Percentiles rank a stretch among this genome's conserved stretches.
Conservation (phyloP, 2,888 invertebrate species). For the Brachyptera risi region DNA sequence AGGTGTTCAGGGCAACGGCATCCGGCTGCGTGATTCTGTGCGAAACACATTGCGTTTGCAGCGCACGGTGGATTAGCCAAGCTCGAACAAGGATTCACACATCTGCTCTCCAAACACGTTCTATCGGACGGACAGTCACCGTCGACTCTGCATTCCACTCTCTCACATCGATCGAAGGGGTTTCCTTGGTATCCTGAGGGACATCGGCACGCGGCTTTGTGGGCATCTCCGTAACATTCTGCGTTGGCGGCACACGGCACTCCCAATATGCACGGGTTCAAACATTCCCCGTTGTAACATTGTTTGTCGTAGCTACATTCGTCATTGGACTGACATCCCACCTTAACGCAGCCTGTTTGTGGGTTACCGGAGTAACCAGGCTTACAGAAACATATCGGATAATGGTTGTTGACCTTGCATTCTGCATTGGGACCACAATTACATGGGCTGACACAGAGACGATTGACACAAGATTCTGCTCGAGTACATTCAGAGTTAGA, state of each 20-base stretch:
- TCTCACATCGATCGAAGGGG: slow-evolving; percentile 71
- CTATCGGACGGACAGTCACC: slow-evolving; percentile 73
- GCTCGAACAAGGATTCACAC: slow-evolving; percentile 71
- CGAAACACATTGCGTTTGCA: slow-evolving; percentile 74
- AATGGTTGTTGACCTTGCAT: slow-evolving; percentile 77
- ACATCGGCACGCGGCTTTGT: slow-evolving; percentile 77
- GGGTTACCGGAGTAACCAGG: slow-evolving; percentile 83
- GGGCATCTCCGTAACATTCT: slow-evolving; percentile 75
- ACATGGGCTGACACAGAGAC: slow-evolving; percentile 76
- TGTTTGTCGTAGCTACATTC: slow-evolving; percentile 77
- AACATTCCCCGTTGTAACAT: slow-evolving; percentile 77
- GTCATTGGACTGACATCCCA: slow-evolving; percentile 76
- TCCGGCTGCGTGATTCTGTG: slow-evolving; percentile 72
- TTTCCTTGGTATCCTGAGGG: slow-evolving; percentile 72
- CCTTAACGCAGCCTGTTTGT: slow-evolving; percentile 73
- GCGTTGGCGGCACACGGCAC: slow-evolving; percentile 82
- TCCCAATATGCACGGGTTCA: slow-evolving; percentile 72
- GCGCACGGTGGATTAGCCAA: slow-evolving; percentile 70
- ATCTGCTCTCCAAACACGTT: slow-evolving; percentile 67
- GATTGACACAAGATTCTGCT: slow-evolving; percentile 79
- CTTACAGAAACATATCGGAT: slow-evolving; percentile 79
- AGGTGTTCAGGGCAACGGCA: slow-evolving; percentile 79
- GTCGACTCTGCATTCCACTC: slow-evolving; percentile 73
- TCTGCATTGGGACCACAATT: slow-evolving; percentile 80
- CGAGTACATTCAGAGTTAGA: slow-evolving; percentile 76